Evolutionary conservation across 2,888 invertebrate species (phyloP).

Genomic region (Rutpela maculata): DNA sequence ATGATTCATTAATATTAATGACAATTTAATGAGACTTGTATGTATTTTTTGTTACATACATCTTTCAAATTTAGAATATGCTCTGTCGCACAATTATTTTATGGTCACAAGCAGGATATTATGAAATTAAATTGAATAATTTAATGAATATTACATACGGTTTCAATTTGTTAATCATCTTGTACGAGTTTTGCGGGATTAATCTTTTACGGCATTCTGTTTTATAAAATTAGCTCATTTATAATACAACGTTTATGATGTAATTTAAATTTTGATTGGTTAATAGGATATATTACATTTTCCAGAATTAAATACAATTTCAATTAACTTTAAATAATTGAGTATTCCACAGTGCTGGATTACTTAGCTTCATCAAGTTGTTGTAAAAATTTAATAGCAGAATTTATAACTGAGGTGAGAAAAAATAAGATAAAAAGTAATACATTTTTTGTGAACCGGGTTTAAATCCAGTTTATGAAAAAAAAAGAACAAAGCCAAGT

Average conservation of each 20-base stretch:
- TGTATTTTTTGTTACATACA: neutral
- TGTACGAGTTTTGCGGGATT: neutral
- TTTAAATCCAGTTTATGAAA: too few species aligned
- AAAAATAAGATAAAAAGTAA: too few species aligned
- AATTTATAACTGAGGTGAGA: too few species aligned
- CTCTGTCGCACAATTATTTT: neutral
- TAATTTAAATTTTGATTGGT: neutral
- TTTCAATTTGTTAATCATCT: neutral
- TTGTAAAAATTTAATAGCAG: too few species aligned
- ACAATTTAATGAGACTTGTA: neutral
- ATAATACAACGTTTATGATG: neutral
- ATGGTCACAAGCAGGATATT: neutral
- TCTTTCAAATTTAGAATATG: neutral
- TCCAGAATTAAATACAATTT: neutral
- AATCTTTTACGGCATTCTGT: neutral
- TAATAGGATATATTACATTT: neutral
- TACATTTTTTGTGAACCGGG: too few species aligned
- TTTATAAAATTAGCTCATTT: slow-evolving; percentile 2
- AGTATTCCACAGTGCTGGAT: too few species aligned
- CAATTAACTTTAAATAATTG: too few species aligned
- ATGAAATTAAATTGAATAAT: slow-evolving; percentile 7
- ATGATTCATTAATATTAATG: neutral
- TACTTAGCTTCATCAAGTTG: too few species aligned
- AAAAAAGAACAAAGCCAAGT: too few species aligned
- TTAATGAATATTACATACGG: neutral